Evolutionary conservation across 2,113 vertebrate genomes (phyloP).

Genomic region (Meriones unguiculatus): DNA sequence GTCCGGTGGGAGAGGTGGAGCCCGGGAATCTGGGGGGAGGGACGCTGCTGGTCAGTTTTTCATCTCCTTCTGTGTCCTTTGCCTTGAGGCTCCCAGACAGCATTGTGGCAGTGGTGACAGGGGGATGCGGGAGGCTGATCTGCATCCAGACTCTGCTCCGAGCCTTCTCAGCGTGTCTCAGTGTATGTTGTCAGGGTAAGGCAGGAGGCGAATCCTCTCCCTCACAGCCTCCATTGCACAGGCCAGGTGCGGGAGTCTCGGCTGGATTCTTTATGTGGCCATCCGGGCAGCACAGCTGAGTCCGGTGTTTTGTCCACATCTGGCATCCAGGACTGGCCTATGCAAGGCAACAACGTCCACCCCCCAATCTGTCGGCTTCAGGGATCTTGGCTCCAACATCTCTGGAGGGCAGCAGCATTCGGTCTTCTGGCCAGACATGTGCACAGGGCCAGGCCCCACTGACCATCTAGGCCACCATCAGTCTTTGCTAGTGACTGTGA

Average conservation of each 20-base stretch:
- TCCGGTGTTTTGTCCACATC: fast-evolving
- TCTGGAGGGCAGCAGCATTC: not conserved
- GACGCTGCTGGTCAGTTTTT: not conserved
- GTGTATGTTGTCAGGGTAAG: not conserved
- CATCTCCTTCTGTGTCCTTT: not conserved
- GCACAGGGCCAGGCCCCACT: not conserved
- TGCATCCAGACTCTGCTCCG: not conserved
- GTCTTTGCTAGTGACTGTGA: not conserved
- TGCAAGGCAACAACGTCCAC: fast-evolving
- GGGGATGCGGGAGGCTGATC: not conserved
- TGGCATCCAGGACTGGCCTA: not conserved
- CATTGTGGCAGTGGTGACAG: not conserved
- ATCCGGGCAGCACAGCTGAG: fast-evolving
- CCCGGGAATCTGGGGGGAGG: not conserved
- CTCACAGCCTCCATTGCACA: not conserved
- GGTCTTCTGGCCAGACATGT: fast-evolving
- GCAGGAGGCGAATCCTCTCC: too few relatives aligned
- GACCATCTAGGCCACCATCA: fast-evolving
- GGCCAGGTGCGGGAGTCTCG: fast-evolving
- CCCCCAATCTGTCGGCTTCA: not conserved
- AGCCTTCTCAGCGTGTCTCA: fast-evolving
- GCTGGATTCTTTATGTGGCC: fast-evolving
- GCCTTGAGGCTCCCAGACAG: not conserved
- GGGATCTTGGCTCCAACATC: fast-evolving
- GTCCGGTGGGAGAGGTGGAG: not conserved